Evolutionary conservation across 2,797 vertebrate genomes (phyloP), one percentile per base, ranked within the genome.

Genomic region (Cossypha dichroa): DNA sequence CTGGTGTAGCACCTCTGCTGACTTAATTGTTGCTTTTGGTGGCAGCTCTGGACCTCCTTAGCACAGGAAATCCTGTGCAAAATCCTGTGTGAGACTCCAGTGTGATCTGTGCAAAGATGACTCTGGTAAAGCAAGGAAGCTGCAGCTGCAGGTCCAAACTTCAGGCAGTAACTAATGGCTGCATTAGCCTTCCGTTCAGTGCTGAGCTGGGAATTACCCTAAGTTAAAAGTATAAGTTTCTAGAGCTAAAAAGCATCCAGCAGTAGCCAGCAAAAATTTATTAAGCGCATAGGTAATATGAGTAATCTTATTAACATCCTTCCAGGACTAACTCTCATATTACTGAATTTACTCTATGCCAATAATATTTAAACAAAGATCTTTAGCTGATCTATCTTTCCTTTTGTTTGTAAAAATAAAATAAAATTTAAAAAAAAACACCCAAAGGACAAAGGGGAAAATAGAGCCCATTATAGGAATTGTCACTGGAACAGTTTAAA

Each of bases 241-340:
- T 82, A 73, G 49, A 88, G 79, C 92, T 94, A 68, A 46, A 72
- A 38, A 83, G n/a, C 41, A 88, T 17, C 13, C 56, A 67, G 59
- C 28, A 49, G 88, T 87, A 97, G 85, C 63, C 59, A 91, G 78
- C 52, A 92, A 82, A 92, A 93, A 80, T 75, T 77, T 95, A 92
- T 96, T 91, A 88, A 89, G 84, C 48, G 10, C 48, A 33, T 41
- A 86, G 56, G 86, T 87, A 93, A 94, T 75, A 86, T 73, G 43
- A 92, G 88, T 94, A 93, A 93, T 88, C 92, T 93, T 92, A 92
- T 88, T 88, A 94, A 94, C n/a, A 25, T 87, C 64, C 81, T 79
- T 91, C 92, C 66, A 92, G 54, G 68, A 83, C 31, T 63, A 89
- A 82, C 38, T 59, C 73, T 90, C 55, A 7, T 40, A 63, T 91